Evolutionary conservation across 2,888 invertebrate species (phyloP).

Genomic region (Sarcophaga subvicina): DNA sequence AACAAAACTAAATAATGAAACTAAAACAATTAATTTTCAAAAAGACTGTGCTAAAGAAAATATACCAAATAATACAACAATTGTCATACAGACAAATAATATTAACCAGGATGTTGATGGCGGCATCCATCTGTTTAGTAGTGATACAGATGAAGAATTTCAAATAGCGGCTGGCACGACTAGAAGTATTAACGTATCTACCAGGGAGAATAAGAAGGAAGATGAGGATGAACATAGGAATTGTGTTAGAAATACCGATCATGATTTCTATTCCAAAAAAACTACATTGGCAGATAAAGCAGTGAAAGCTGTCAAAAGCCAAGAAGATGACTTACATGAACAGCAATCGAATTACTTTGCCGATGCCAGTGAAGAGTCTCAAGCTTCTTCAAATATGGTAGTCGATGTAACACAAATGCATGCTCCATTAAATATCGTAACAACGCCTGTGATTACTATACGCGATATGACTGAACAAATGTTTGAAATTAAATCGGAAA

Average conservation of each 20-base stretch:
- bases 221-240: slow-evolving; percentile 45
- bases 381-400: slow-evolving; percentile 60
- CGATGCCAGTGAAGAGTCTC: slow-evolving; percentile 70
- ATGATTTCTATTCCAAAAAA: slow-evolving; percentile 76
- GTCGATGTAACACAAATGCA: slow-evolving; percentile 13
- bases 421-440: not conserved
- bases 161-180: slow-evolving; percentile 60
- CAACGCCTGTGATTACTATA: not conserved
- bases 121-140: slow-evolving; percentile 64
- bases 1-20: slow-evolving; percentile 44
- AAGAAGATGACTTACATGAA: slow-evolving; percentile 45
- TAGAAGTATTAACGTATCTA: slow-evolving; percentile 36
- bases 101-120: slow-evolving; percentile 42
- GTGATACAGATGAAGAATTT: slow-evolving; percentile 72
- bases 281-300: slow-evolving; percentile 21
- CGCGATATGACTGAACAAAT: slow-evolving; percentile 47
- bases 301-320: not conserved
- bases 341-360: slow-evolving; percentile 69
- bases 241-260: slow-evolving; percentile 73
- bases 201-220: not conserved
- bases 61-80: slow-evolving; percentile 66
- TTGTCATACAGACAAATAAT: slow-evolving; percentile 58
- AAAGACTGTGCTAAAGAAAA: slow-evolving; percentile 65
- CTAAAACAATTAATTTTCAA: slow-evolving; percentile 41
- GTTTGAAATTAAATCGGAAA: slow-evolving; percentile 58